Evolutionary conservation across 2,888 invertebrate species (phyloP).

Genomic region (Amphimallon solstitiale): DNA sequence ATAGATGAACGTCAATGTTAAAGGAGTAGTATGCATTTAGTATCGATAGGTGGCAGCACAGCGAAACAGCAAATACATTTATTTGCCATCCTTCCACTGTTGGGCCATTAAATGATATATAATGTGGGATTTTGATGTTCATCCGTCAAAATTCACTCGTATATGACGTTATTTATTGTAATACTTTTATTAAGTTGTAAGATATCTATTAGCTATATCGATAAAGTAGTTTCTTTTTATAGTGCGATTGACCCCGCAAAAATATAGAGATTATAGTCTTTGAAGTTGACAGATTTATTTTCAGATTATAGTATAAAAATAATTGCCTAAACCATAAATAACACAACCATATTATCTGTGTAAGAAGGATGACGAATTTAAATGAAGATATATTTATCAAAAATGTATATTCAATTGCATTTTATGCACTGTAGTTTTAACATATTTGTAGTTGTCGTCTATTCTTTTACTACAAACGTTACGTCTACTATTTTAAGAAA

Average conservation of each 20-base stretch:
- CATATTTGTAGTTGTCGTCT: too few species aligned
- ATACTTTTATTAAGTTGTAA: background rate
- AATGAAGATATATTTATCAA: too few species aligned
- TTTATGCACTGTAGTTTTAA: too few species aligned
- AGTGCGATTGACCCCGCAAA: background rate
- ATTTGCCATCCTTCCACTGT: background rate
- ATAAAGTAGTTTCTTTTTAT: background rate
- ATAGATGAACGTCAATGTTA: background rate
- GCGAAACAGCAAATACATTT: background rate
- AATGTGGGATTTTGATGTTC: background rate
- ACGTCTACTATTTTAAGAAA: too few species aligned
- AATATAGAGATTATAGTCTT: background rate
- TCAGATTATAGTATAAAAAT: background rate
- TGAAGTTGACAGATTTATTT: constrained; percentile 3
- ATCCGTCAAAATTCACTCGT: background rate
- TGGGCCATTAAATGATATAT: background rate
- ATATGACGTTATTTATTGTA: background rate
- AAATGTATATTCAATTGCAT: too few species aligned
- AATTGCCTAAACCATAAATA: too few species aligned
- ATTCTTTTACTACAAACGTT: too few species aligned
- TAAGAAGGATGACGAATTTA: too few species aligned
- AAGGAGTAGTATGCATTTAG: background rate
- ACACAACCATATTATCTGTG: too few species aligned
- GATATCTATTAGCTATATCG: background rate
- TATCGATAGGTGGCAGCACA: too few species aligned